Evolutionary conservation across 2,888 invertebrate genomes (phyloP), one percentile per base, ranked within the genome.

Genomic region (Spialia ferax): DNA sequence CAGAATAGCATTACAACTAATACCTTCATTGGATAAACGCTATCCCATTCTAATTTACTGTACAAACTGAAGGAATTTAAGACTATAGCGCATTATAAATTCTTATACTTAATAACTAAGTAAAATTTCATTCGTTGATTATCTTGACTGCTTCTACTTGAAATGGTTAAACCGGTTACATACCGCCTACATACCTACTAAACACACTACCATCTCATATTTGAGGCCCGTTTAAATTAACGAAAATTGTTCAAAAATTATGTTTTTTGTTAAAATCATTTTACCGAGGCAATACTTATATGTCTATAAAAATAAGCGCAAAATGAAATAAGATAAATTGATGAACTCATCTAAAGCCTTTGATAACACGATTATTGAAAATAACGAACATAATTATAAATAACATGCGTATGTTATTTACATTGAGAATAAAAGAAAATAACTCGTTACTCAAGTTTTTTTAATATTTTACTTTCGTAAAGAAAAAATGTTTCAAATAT

Each of bases 1-100:
- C 82, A 78, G 81, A 79, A 79, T 77, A 77, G 77, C 72, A 75
- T 72, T 76, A 75, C 71, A 72, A 72, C 73, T 83, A 80, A 83
- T 79, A 74, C 80, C 70, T 79, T 81, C 79, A 84, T 81, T 82
- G 82, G 79, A 83, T 85, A 82, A 74, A 71, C 67, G 50, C 55
- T 45, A 55, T 70, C 54, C 54, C 18, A 59, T 52, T 66, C 52
- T 45, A 15, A 45, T 55, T 60, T 2, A 20, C n/a, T 23, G n/a
- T 42, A 42, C 42, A 38, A 26, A 42, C 13, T 38, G 2, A 13
- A 13, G 1, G 13, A 38, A 13, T 13, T n/a, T 7, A 38, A 38
- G 7, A 38, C n/a, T 2, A 38, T 13, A 38, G 35, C 13, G n/a
- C 1, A 38, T 13, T 13, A n/a, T 13, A 13, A 42, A 42, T 15